phyloP scores from a whole-genome alignment of 2,113 vertebrate genomes.

The Chaenocephalus aceratus region DNA sequence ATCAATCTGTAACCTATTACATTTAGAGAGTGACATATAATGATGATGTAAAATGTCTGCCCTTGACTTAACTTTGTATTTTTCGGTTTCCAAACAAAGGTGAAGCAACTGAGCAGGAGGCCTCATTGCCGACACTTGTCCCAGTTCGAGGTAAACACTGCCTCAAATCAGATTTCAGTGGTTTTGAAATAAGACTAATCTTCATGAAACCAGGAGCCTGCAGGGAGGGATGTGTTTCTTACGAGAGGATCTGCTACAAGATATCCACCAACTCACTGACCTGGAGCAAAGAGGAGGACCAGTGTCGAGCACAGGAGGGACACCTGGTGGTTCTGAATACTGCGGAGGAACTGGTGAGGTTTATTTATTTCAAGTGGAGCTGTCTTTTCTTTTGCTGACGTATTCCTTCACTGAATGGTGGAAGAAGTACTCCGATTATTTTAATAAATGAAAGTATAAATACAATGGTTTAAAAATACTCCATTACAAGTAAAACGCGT shows the following conservation, averaged over 20 bases:
- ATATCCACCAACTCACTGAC: background rate
- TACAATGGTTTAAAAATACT: no score
- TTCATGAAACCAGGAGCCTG: slow-evolving; percentile 51
- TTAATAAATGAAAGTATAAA: no score
- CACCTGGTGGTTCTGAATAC: slow-evolving; percentile 67
- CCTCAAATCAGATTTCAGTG: no score
- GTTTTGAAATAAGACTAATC: background rate
- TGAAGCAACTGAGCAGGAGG: background rate
- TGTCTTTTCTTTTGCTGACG: no score
- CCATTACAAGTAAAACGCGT: no score
- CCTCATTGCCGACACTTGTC: background rate
- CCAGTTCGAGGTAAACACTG: slow-evolving; percentile 55
- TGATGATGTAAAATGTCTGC: background rate
- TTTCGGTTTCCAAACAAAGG: background rate
- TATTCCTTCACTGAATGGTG: no score
- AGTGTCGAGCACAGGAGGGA: slow-evolving; percentile 25
- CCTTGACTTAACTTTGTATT: background rate
- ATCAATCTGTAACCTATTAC: no score
- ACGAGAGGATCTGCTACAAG: slow-evolving; percentile 62
- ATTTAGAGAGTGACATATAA: no score
- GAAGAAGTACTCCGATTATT: no score
- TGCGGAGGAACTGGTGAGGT: slow-evolving; percentile 65
- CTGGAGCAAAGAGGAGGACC: slow-evolving; percentile 59
- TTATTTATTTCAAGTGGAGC: background rate
- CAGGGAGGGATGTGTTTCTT: slow-evolving; percentile 55